phyloP scores from a whole-genome alignment of 2,797 vertebrate species.

The Menidia menidia region DNA sequence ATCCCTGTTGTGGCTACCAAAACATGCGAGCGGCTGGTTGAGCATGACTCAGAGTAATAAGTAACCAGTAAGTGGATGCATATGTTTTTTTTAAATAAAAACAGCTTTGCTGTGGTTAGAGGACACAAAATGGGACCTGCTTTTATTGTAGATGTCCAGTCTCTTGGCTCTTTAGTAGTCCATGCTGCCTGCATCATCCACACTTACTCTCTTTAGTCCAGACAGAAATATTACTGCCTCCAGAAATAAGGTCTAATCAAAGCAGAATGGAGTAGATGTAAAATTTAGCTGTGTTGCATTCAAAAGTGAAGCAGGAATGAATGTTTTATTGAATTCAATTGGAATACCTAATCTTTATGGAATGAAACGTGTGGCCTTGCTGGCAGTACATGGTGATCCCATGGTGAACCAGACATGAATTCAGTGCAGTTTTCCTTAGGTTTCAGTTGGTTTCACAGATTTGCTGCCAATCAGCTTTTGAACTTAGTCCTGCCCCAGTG shows the following conservation, averaged over 20 bases:
- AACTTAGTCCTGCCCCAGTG: too few relatives aligned
- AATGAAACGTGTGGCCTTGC: not conserved
- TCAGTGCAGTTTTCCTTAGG: too few relatives aligned
- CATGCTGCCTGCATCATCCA: not conserved
- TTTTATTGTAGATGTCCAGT: not conserved
- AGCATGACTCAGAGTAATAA: not conserved
- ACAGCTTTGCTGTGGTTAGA: not conserved
- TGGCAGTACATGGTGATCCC: not conserved
- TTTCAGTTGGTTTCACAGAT: too few relatives aligned
- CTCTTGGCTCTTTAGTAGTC: not conserved
- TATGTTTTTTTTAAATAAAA: not conserved
- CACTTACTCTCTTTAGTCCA: not conserved
- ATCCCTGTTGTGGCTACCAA: not conserved
- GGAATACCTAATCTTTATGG: too few relatives aligned
- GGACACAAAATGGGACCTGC: not conserved
- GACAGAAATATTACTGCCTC: not conserved
- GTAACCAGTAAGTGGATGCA: constrained; percentile 16
- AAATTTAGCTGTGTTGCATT: too few relatives aligned
- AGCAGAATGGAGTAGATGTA: not conserved
- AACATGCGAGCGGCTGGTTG: constrained; percentile 7
- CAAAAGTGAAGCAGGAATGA: too few relatives aligned
- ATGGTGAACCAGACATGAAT: too few relatives aligned
- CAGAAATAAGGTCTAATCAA: not conserved
- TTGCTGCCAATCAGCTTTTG: too few relatives aligned
- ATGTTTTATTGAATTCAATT: too few relatives aligned